Percentiles rank a stretch among this genome's conserved stretches.
These are phyloP conservation scores for Aphidius ervi DNA, from an alignment of 1,140 invertebrate genomes.

Conservation along the genomic window DNA sequence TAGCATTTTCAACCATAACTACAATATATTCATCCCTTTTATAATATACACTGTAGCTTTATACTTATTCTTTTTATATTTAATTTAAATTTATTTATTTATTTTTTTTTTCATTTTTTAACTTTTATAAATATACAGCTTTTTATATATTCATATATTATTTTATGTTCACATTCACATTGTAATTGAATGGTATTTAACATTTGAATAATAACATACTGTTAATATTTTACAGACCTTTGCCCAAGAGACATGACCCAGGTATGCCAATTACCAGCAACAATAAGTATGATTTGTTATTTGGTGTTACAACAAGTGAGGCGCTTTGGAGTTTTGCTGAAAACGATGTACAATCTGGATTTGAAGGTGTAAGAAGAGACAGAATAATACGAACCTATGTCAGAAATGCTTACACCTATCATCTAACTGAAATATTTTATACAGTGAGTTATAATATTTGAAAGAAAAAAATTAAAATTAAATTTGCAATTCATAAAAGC, in stretches of 20 bases:
- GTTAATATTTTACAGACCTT: slow-evolving; percentile 31
- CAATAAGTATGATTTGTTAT: slow-evolving; percentile 72
- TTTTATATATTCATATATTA: too few species aligned
- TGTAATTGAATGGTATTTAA: too few species aligned
- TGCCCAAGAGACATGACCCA: slow-evolving; percentile 45
- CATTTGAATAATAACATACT: background rate
- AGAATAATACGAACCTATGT: slow-evolving; percentile 91
- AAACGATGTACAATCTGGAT: slow-evolving; percentile 80
- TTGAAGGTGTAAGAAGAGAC: slow-evolving; percentile 84
- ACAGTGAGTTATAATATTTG: slow-evolving; percentile 58
- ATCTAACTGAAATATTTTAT: slow-evolving; percentile 95
- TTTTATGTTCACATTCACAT: background rate
- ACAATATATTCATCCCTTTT: too few species aligned
- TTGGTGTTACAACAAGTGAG: slow-evolving; percentile 80
- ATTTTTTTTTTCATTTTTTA: too few species aligned
- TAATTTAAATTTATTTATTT: too few species aligned
- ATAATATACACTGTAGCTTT: too few species aligned
- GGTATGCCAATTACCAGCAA: slow-evolving; percentile 51
- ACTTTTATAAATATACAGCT: too few species aligned
- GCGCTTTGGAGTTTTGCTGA: slow-evolving; percentile 78
- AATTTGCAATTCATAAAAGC: background rate
- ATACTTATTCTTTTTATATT: too few species aligned
- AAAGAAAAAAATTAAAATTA: background rate
- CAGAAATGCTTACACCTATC: slow-evolving; percentile 89
- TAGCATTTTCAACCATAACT: background rate